Conservation (phyloP, 2,113 vertebrate genomes). For the Sus scrofa region T2T-Sscrofa CM000824.6:108739001-108739500, state of each 20-base stretch:
- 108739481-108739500: not conserved
- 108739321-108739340: not conserved
- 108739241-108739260: not conserved
- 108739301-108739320: not conserved
- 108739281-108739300: not conserved
- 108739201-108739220: not conserved
- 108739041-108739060: constrained; percentile 11
- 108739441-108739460: not conserved
- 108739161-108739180: not conserved
- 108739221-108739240: not conserved
- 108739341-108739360: constrained; percentile 9
- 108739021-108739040: constrained; percentile 1
- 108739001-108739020: constrained; percentile 21
- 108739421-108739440: not conserved
- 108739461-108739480: not conserved
- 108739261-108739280: not conserved
- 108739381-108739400: not conserved
- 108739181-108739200: not conserved
- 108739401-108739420: constrained; percentile 14
- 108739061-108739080: constrained; percentile 45
- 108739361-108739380: constrained; percentile 11
- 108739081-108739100: not conserved
- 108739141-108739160: not conserved
- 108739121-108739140: not conserved
- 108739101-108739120: not conserved